Base-by-base conservation (phyloP, 2,888 invertebrate genomes). In the Pelosia muscerda region DNA sequence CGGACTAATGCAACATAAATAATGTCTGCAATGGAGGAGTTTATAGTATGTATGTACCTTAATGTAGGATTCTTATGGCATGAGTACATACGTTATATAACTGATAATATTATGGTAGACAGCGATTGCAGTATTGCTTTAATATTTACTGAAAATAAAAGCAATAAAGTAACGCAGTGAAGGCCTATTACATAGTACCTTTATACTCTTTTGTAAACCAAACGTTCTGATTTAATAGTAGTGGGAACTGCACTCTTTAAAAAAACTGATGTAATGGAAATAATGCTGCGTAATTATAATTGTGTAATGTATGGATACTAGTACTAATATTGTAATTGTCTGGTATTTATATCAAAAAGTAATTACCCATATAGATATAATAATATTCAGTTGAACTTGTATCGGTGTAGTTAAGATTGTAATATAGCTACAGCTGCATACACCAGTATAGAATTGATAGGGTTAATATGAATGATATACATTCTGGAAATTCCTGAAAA, bases 401-500 rank as follows among this genome's bases (percentile, higher is more conserved):
- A 28, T 23, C 11, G 8, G 23, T 66, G 54, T 26, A 13, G 53
- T 38, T 13, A 34, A n/a, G 57, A 59, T 69, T 25, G 56, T 38
- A 62, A 42, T 55, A 26, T 38, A 57, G 66, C 61, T 55, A 10
- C 55, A 63, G 59, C 58, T 74, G 25, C 53, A 58, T 70, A 59
- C 56, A 67, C 55, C 65, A 31, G 58, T 65, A 60, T 64, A 86
- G 84, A 84, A 85, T 87, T 84, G 83, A 83, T 82, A 84, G 85
- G 84, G 84, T 87, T 85, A 82, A 77, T 81, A 78, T 81, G 76
- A 81, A 78, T 82, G 83, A 78, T 88, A 88, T 69, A 77, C 78
- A 86, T 88, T 89, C 90, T 90, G 85, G 85, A 86, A 83, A 77
- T 83, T 88, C 82, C 93, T 93, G 93, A 92, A 94, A 92, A 88